phyloP scores from a whole-genome alignment of 2,113 vertebrate genomes.

The Anguilla rostrata region DNA sequence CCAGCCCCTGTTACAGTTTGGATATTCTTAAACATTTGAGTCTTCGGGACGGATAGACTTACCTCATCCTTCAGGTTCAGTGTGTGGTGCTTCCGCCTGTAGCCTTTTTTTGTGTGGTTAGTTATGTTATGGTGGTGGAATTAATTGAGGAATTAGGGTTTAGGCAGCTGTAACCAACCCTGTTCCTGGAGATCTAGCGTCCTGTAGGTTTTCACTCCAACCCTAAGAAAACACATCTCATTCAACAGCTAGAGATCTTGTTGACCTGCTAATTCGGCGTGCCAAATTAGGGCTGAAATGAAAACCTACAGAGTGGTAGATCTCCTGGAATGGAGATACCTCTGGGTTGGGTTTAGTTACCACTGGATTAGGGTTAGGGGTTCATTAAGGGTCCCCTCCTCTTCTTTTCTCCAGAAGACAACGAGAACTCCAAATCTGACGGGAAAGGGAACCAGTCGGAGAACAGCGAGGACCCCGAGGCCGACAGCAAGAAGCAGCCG shows the following conservation, averaged over 20 bases:
- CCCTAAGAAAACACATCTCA: too few relatives aligned
- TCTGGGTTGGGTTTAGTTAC: too few relatives aligned
- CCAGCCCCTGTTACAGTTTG: neutral
- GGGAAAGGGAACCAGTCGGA: constrained; percentile 90
- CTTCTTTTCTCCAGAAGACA: constrained; percentile 73
- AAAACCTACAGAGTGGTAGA: too few relatives aligned
- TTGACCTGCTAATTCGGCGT: too few relatives aligned
- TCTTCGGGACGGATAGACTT: neutral
- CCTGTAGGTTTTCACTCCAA: too few relatives aligned
- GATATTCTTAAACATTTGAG: neutral
- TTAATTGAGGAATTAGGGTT: too few relatives aligned
- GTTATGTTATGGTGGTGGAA: too few relatives aligned
- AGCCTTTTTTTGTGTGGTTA: neutral
- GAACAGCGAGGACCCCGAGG: constrained; percentile 87
- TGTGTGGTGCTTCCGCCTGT: neutral
- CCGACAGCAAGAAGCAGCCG: constrained; percentile 80
- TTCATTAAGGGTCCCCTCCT: neutral
- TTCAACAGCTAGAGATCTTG: too few relatives aligned
- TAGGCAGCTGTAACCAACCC: too few relatives aligned
- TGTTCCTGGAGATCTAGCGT: too few relatives aligned
- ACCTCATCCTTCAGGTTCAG: neutral
- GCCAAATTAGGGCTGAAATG: too few relatives aligned
- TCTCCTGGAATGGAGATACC: too few relatives aligned
- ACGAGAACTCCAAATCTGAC: constrained; percentile 90
- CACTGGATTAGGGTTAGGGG: neutral